Evolutionary conservation across 2,797 vertebrate species (phyloP), one percentile per base, ranked within the genome.

Genomic region (Toxotes lorentzi): DNA sequence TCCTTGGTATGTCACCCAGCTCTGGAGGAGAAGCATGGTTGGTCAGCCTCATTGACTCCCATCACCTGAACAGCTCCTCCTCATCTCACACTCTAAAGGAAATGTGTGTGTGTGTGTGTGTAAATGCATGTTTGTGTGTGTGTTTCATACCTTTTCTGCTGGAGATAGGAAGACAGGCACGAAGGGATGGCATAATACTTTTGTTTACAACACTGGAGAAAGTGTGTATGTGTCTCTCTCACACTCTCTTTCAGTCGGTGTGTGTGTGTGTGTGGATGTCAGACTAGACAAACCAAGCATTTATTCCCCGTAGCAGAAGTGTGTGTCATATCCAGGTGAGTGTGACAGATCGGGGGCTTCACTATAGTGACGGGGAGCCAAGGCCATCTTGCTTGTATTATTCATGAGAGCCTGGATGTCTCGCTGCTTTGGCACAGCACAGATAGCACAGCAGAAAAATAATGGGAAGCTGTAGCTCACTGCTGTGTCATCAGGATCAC

Each of bases 331-430:
- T 79, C 66, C 86, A 90, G 85, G 89, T 91, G 88, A 91, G 78
- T 87, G 83, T 92, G 90, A 92, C 90, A 88, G 88, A 91, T 86
- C 83, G 74, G 85, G 76, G 73, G 83, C 87, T 89, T 78, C 79
- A 64, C 76, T 70, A 58, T 70, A 65, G 68, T 84, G 91, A 88
- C 84, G 73, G 62, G 71, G 72, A 88, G 73, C 80, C 81, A 48
- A 77, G 86, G 90, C 89, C 83, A 83, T 65, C 72, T 27, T 48
- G 73, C 30, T 71, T 92, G 87, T 90, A 80, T 91, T 90, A 93
- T 92, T 92, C 88, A 93, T 93, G 86, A 90, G 83, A 61, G 7
- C 24, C 24, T 59, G 76, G 76, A 73, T 79, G 85, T 88, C 78
- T 90, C 7, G 68, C 76, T 38, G 76, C 64, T 67, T 59, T 66